A percentile compares a stretch with the other conserved stretches of the same genome.
These are phyloP conservation scores for Nothoprocta pentlandii DNA, from an alignment of 2,113 vertebrate genomes.

Conservation along the genomic window DNA sequence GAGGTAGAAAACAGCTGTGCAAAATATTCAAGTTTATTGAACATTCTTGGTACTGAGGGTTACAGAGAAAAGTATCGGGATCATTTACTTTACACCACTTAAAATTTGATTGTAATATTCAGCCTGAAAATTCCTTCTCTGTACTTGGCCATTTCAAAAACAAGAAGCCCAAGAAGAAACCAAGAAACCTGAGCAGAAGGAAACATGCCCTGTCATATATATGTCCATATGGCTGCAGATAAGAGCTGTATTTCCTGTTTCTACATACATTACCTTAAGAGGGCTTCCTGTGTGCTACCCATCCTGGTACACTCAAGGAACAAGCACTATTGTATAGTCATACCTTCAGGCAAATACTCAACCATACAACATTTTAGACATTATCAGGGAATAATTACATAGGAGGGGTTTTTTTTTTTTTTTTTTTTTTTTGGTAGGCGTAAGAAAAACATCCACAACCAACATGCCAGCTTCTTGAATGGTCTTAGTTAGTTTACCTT, in stretches of 20 bases:
- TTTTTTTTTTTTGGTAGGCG: background rate
- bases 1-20: background rate
- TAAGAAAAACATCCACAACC: rapidly evolving
- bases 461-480: background rate
- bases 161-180: background rate
- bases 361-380: background rate
- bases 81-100: background rate
- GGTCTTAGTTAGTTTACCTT: background rate
- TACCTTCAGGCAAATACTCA: background rate
- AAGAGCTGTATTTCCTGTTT: background rate
- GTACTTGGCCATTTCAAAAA: background rate
- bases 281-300: background rate
- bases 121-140: background rate
- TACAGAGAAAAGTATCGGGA: background rate
- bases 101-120: background rate
- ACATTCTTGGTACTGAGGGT: background rate
- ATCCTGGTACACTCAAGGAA: background rate
- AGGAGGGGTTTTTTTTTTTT: background rate
- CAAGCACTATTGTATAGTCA: background rate
- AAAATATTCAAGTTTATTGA: background rate
- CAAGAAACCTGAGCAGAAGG: background rate
- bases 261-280: background rate
- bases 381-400: background rate
- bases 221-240: background rate
- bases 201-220: background rate